Evolutionary conservation across 1,140 invertebrate genomes (phyloP).

Genomic region (Leptinotarsa undecemlineata): DNA sequence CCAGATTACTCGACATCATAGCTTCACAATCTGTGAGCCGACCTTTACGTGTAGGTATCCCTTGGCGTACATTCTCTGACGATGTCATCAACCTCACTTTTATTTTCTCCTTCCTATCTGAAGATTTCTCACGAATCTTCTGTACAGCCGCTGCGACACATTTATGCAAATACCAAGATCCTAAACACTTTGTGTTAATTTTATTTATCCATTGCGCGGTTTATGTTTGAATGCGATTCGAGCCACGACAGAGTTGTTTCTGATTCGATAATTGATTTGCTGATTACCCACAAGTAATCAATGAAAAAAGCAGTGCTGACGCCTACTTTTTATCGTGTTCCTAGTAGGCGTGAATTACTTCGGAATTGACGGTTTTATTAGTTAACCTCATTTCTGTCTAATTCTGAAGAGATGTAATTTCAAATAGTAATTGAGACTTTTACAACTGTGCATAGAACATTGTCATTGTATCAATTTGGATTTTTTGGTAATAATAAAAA

Average conservation of each 20-base stretch:
- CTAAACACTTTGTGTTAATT: too few relatives aligned
- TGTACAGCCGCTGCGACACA: slow-evolving; percentile 26
- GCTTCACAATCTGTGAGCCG: not conserved
- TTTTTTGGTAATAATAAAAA: not conserved
- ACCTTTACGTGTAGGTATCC: not conserved
- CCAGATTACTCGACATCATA: not conserved
- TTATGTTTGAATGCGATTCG: not conserved
- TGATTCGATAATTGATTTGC: too few relatives aligned
- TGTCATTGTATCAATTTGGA: not conserved
- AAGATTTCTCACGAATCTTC: slow-evolving; percentile 20
- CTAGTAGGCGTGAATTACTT: not conserved
- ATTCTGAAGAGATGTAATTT: not conserved
- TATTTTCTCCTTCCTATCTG: slow-evolving; percentile 35
- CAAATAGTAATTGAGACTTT: not conserved
- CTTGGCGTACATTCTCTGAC: slow-evolving; percentile 18
- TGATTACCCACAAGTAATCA: too few relatives aligned
- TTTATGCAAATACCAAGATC: slow-evolving; percentile 31
- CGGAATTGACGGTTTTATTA: not conserved
- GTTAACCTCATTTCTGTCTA: not conserved
- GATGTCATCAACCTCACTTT: slow-evolving; percentile 37
- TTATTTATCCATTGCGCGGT: too few relatives aligned
- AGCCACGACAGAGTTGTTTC: too few relatives aligned
- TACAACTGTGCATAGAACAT: not conserved
- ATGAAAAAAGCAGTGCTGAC: too few relatives aligned
- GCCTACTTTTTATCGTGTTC: too few relatives aligned